phyloP scores from a whole-genome alignment of 2,113 vertebrate genomes.

The Balaenoptera acutorostrata region DNA sequence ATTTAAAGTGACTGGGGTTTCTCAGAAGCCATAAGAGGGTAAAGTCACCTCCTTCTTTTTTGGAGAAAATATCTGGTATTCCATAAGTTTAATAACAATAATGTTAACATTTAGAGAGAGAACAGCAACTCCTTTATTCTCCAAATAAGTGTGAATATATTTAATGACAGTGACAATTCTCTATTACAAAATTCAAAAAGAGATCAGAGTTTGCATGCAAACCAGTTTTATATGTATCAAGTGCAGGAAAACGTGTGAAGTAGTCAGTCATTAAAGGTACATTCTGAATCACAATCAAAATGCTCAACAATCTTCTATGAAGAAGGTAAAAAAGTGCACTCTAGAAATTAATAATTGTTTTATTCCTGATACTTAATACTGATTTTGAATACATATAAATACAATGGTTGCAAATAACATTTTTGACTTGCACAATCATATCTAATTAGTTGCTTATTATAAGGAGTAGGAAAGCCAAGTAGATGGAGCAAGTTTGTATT shows the following conservation, averaged over 20 bases:
- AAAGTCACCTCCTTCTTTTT: not conserved
- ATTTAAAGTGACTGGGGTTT: slow-evolving; percentile 23
- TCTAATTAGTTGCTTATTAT: not conserved
- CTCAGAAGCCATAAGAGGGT: not conserved
- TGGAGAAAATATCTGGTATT: not conserved
- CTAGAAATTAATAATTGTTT: not conserved
- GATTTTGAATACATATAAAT: not conserved
- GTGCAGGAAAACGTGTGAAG: not conserved
- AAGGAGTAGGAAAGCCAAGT: not conserved
- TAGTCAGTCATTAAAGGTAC: not conserved
- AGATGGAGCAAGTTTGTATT: not conserved
- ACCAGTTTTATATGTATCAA: not conserved
- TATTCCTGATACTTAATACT: not conserved
- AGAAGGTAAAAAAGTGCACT: not conserved
- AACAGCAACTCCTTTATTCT: not conserved
- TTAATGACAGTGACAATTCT: not conserved
- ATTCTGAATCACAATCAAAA: not conserved
- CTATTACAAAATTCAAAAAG: not conserved
- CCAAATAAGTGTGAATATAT: not conserved
- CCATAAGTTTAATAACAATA: not conserved
- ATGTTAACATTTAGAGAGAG: not conserved
- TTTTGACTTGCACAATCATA: not conserved
- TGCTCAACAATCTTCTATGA: not conserved
- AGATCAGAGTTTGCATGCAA: not conserved
- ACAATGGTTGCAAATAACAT: not conserved